Base-by-base conservation (phyloP, 2,888 invertebrate genomes). In the Tupiocoris notatus region DNA sequence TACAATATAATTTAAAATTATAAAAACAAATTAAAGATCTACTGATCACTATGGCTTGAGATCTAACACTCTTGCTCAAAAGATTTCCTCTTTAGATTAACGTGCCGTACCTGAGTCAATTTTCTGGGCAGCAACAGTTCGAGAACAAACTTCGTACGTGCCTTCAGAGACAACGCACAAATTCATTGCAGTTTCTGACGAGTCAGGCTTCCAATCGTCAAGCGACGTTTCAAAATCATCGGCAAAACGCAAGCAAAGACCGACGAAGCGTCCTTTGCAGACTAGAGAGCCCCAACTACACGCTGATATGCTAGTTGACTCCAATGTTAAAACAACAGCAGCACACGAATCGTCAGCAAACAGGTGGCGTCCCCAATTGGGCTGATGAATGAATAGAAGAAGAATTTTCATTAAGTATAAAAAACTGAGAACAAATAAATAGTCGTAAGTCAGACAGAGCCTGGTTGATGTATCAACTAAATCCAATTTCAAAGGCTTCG, bases 111-210 rank as follows among this genome's bases (percentile, higher is more conserved):
- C 93, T 79, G 86, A 84, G 77, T 88, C 88, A 81, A 91, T 92
- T 83, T 94, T 93, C 54, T 93, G 92, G 7, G 95, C 94, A 71
- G 93, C 91, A 6, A 80, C 77, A 0, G 98, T 98, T 78, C 95
- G 87, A 79, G 95, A 95, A 86, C 96, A 96, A 2, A 99, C 95
- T 86, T 98, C 97, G 83, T 98, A 99, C 0, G 98, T 98, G 17
- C 99, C 99, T 84, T 97, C 96, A 9, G 97, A 98, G n/a, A 99
- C 99, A 74, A 95, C 93, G 85, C 98, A 98, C 61, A 95, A 88
- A 84, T 96, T 96, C 90, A 94, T 92, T 77, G 88, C 89, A 1
- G 81, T 70, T 77, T 81, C 81, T 63, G 80, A 80, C 12, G 89
- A 86, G 82, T 94, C 92, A 0, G 98, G 98, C 84, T 96, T 96